Evolutionary conservation across 2,797 vertebrate genomes (phyloP), one percentile per base, ranked within the genome.

Genomic region (Myotis pilosus): DNA sequence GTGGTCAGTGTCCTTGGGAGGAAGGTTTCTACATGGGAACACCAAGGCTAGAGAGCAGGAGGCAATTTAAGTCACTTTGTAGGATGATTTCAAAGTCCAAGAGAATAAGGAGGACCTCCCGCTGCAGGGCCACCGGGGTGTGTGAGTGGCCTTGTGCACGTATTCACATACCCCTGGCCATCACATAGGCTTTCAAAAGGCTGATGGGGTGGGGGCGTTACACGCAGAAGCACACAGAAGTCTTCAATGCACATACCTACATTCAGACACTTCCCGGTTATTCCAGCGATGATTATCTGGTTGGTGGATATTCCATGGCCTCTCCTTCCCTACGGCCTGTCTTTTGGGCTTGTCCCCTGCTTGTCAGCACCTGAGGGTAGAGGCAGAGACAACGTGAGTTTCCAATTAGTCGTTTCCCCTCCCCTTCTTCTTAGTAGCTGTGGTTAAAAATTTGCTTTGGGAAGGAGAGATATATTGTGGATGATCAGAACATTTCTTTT

Each of bases 251-350:
- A 96, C 96, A 28, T 96, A 97, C 96, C 96, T 97, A 96, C 96
- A 96, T 97, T 94, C 92, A 95, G 96, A 96, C 83, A 86, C 94
- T 60, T 93, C 78, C 53, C 87, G 33, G 25, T 60, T 41, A 71
- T 17, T 92, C 75, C 93, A 87, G 92, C 0, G 49, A 41, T 2
- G 96, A 93, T 79, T 86, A 79, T 95, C 93, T 93, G 71, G 47
- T 49, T 76, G 93, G 85, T 30, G 90, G 85, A 11, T 57, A 81
- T 68, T 66, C 91, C 96, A 96, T 96, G 93, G 64, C 71, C 93
- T 90, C 57, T 30, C 19, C 55, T 84, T 89, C 82, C 89, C 49
- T 36, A 12, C 2, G 4, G 3, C 28, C 66, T 84, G 57, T 57
- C 62, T 75, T 83, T 72, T 44, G 11, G 38, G 36, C 17, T 83